Base-by-base conservation (phyloP, 2,113 vertebrate species). In the Lepisosteus osseus region DNA sequence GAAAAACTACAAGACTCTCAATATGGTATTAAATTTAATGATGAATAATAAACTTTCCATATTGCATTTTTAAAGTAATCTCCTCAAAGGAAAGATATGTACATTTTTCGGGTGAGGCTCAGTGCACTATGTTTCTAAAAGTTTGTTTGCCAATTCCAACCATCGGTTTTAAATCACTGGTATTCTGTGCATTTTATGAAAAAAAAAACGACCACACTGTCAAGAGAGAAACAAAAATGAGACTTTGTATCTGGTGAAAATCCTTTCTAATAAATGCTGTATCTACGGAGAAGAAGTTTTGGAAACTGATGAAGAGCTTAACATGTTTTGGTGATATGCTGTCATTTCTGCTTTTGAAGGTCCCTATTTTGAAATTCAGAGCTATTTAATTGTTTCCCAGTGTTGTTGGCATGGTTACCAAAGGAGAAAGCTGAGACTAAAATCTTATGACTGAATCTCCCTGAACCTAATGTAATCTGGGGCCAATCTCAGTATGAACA, bases 291-390 rank as follows among this genome's bases (percentile, higher is more conserved):
- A 68, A 80, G 75, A 82, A 83, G 79, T 82, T 88, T 29, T 76
- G 77, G 77, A 68, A 85, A 84, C 77, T 88, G 87, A 90, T 89
- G 88, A 87, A 82, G 79, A 76, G 85, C 85, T 90, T 89, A 88
- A 80, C 76, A 72, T 43, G 80, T 82, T 86, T 74, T 64, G 69
- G 80, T 77, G 79, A 84, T 79, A 83, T 78, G 71, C 72, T 83
- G 72, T 75, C 77, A 73, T 87, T 83, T 77, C 75, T 74, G 68
- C 56, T 67, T 79, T 80, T 71, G 79, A 70, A 75, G 74, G 76
- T 79, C 76, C 77, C 68, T 78, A 79, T 83, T 88, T 87, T 83
- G 74, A 72, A 68, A 82, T 80, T 79, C 78, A 79, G 82, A 83
- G 84, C 83, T 69, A 65, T 79, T 82, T 86, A 86, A 88, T 87